Evolutionary conservation across 2,113 vertebrate genomes (phyloP), one percentile per base, ranked within the genome.

Genomic region (Psophia crepitans): DNA sequence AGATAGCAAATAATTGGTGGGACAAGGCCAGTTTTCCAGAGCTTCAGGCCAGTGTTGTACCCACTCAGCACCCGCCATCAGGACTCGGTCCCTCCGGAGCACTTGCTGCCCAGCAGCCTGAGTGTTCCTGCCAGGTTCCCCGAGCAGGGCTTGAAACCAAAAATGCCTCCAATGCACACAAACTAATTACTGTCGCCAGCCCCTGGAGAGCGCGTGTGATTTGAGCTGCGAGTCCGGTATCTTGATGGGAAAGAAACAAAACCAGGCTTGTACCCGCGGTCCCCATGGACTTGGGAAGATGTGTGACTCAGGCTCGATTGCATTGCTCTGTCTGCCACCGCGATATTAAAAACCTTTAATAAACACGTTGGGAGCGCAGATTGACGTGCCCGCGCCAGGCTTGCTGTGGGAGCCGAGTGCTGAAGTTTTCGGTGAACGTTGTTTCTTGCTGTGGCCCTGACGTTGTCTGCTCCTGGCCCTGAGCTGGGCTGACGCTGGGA

Each of bases 231-330:
- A 89, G 66, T 48, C 83, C 10, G 23, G 61, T 96, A 94, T 97
- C 96, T 97, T 14, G 35, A 92, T 89, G 51, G 64, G 79, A 94
- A 93, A 79, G 88, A 58, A 87, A 97, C 96, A 97, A 94, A 96
- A 92, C 0, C 90, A 91, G 80, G 21, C 95, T 96, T 92, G 92
- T 97, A 89, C 43, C 86, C 33, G 0, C 0, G 16, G 76, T 96
- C 94, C 90, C 93, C 1, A 0, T 0, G 76, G 97, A 65, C 64
- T 0, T 2, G 65, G 87, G 74, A n/a, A 84, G 84, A 93, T 78
- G 90, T 41, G 90, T 84, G 83, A 64, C 96, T 97, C 35, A 19
- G 80, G 17, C 51, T 8, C 48, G 64, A 92, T 84, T 96, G 95
- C 58, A 11, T 93, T 89, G 60, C 83, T 85, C 51, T 5, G 33